These are phyloP conservation scores for Drosophila limbata DNA, from an alignment of 2,888 invertebrate species.

Conservation along the genomic window DNA sequence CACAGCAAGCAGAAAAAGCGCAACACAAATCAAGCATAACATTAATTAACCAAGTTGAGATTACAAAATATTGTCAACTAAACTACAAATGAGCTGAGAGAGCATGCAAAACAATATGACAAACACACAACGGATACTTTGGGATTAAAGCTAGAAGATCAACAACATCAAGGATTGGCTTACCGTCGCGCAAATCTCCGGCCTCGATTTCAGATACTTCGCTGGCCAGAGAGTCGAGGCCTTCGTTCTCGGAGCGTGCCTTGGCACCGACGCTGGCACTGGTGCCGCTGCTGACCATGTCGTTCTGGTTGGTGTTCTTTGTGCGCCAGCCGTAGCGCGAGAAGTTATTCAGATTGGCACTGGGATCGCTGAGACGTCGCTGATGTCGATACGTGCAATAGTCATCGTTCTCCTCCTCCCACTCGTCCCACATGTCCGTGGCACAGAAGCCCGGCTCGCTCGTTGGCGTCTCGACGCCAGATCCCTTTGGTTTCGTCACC, in stretches of 20 bases:
- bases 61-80: neutral
- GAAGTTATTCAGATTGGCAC: constrained; percentile 94
- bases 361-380: constrained; percentile 94
- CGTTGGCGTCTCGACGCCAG: constrained; percentile 97
- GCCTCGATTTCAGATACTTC: constrained; percentile 97
- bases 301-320: constrained; percentile 84
- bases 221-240: constrained; percentile 93
- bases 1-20: constrained; percentile 49
- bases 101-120: constrained; percentile 42
- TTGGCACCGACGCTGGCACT: constrained; percentile 88
- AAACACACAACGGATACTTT: constrained; percentile 10
- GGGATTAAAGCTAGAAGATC: constrained; percentile 2
- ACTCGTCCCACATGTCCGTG: constrained; percentile 96
- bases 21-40: constrained; percentile 25
- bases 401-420: constrained; percentile 95
- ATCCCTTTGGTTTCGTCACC: constrained; percentile 95
- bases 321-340: constrained; percentile 93
- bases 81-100: constrained; percentile 20
- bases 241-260: constrained; percentile 96
- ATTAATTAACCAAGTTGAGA: neutral
- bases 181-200: constrained; percentile 96
- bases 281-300: constrained; percentile 88
- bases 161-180: constrained; percentile 25
- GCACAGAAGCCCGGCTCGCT: constrained; percentile 95
- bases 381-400: constrained; percentile 93